Evolutionary conservation across 2,888 invertebrate genomes (phyloP).

Genomic region (Yponomeuta sedellus): DNA sequence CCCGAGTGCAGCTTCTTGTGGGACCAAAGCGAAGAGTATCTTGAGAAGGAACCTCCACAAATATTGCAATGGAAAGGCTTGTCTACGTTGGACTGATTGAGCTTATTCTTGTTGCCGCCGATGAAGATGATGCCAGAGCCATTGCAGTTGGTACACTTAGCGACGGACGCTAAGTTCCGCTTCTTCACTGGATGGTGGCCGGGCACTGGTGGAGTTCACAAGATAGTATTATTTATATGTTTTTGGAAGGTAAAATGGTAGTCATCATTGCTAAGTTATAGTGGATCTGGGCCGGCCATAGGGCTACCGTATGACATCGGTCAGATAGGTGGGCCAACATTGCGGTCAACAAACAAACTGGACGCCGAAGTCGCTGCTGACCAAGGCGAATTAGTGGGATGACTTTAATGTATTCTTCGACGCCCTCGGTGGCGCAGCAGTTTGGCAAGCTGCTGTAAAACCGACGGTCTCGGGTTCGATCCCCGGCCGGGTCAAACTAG

Average conservation of each 20-base stretch:
- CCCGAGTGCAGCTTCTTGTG: conserved; percentile 91
- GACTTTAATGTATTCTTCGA: too few species aligned
- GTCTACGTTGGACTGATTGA: conserved; percentile 78
- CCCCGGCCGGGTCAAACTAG: too few species aligned
- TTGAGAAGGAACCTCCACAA: conserved; percentile 88
- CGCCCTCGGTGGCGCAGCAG: too few species aligned
- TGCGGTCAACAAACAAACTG: too few species aligned
- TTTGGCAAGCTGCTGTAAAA: too few species aligned
- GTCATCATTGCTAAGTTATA: too few species aligned
- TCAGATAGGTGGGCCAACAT: not conserved
- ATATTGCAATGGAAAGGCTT: conserved; percentile 94
- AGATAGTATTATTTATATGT: conserved; percentile 11
- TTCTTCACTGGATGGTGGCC: conserved; percentile 88
- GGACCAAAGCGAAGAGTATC: conserved; percentile 92
- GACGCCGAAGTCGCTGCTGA: not conserved
- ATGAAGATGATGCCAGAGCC: conserved; percentile 91
- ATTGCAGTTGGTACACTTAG: conserved; percentile 93
- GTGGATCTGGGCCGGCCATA: too few species aligned
- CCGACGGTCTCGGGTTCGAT: too few species aligned
- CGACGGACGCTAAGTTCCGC: conserved; percentile 87
- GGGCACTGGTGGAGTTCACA: conserved; percentile 36
- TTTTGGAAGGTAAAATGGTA: too few species aligned
- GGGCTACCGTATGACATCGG: too few species aligned
- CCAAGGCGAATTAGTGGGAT: too few species aligned
- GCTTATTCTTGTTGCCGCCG: conserved; percentile 79